A percentile compares a stretch with the other conserved stretches of the same genome.
phyloP scores from a whole-genome alignment of 2,888 invertebrate species.

The Mystacides longicornis region DNA sequence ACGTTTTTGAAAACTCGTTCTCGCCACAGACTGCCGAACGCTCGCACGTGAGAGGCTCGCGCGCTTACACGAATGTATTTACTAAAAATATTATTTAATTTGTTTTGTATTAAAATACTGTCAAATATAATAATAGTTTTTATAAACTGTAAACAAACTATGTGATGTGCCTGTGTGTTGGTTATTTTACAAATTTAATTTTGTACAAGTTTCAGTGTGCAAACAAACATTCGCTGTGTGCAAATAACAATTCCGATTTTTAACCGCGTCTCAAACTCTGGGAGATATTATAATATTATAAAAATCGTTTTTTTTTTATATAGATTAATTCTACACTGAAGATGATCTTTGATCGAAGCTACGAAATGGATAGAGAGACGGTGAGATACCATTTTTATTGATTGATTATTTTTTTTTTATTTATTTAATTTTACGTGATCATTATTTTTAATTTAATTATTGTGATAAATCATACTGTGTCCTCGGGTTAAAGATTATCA shows the following conservation, averaged over 20 bases:
- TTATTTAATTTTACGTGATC: neutral
- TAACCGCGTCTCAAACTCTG: neutral
- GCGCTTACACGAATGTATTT: constrained; percentile 2
- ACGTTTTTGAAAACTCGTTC: constrained; percentile 17
- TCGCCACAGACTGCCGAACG: constrained; percentile 16
- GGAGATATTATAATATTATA: neutral
- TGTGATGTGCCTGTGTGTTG: neutral
- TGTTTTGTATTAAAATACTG: neutral
- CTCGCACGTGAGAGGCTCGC: constrained; percentile 7
- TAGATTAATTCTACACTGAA: neutral
- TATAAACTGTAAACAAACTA: neutral
- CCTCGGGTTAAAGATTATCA: too few relatives aligned
- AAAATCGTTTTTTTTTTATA: neutral
- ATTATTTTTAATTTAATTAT: too few relatives aligned
- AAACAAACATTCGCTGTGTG: neutral
- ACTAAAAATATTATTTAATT: neutral
- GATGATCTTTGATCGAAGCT: constrained; percentile 14
- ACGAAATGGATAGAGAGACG: constrained; percentile 24
- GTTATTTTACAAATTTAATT: neutral
- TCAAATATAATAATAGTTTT: neutral
- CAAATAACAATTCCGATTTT: neutral
- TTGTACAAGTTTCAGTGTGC: neutral
- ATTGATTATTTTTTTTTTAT: neutral
- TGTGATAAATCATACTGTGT: too few relatives aligned
- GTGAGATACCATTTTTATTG: constrained; percentile 15